Conservation (phyloP, 2,888 invertebrate genomes). For the Caradrina kadenii region DNA sequence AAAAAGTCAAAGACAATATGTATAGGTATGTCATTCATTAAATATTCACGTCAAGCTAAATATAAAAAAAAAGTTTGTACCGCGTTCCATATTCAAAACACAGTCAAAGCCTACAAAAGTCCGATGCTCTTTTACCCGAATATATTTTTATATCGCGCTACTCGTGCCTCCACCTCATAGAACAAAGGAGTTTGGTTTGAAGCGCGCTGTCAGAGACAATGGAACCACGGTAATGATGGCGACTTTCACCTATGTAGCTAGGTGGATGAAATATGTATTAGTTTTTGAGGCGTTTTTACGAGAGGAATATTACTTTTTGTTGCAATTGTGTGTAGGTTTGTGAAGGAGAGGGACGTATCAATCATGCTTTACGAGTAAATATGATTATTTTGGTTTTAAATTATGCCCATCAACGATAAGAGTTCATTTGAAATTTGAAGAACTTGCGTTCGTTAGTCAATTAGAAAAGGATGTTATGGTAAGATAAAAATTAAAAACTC, state of each 20-base stretch:
- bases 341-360: no score
- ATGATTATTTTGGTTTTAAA: no score
- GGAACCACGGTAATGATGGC: constrained; percentile 51
- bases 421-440: no score
- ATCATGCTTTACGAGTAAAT: no score
- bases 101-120: background rate
- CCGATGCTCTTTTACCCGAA: constrained; percentile 38
- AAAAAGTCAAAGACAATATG: constrained; percentile 1
- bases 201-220: constrained; percentile 44
- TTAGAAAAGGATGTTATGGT: no score
- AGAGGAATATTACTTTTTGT: background rate
- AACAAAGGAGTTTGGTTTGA: constrained; percentile 56
- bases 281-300: constrained; percentile 9
- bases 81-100: constrained; percentile 9
- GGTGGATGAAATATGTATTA: constrained; percentile 9
- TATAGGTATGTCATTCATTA: background rate
- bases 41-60: constrained; percentile 14
- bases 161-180: constrained; percentile 23
- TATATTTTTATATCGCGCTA: constrained; percentile 17
- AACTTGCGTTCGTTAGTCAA: no score
- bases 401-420: no score
- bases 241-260: constrained; percentile 33
- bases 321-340: no score
- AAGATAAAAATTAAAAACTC: no score
- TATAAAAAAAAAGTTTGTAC: background rate